Percentiles rank a stretch among this genome's conserved stretches.
Conservation (phyloP, 2,797 vertebrate genomes). For the Falco biarmicus region DNA sequence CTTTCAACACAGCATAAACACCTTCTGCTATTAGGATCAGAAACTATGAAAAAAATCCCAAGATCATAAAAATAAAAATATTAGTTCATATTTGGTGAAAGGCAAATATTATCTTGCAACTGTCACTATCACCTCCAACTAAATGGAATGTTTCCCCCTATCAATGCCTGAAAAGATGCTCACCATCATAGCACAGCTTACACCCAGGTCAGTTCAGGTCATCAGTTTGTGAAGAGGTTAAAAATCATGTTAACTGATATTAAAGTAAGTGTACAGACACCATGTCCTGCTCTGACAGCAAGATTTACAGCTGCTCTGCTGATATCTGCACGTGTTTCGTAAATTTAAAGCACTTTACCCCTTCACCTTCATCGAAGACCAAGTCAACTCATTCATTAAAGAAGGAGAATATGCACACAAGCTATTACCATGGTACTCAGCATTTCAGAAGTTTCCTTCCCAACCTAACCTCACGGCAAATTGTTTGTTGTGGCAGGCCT, state of each 20-base stretch:
- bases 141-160: background rate
- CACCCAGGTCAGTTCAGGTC: background rate
- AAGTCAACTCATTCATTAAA: no score
- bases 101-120: background rate
- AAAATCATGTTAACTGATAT: background rate
- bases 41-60: background rate
- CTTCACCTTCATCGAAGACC: accelerated
- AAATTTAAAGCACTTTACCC: background rate
- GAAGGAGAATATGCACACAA: accelerated
- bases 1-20: background rate
- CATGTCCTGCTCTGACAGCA: background rate
- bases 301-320: background rate
- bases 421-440: accelerated
- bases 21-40: background rate
- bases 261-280: background rate
- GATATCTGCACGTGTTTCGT: background rate
- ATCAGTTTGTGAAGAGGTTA: background rate
- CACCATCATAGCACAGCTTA: background rate
- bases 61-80: background rate
- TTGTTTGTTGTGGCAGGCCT: background rate
- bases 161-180: background rate
- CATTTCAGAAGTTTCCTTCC: background rate
- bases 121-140: background rate
- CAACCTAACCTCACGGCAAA: background rate
- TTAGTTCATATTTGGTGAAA: background rate